Conservation (phyloP, 2,797 vertebrate genomes). For the Margarornis squamiger region DNA sequence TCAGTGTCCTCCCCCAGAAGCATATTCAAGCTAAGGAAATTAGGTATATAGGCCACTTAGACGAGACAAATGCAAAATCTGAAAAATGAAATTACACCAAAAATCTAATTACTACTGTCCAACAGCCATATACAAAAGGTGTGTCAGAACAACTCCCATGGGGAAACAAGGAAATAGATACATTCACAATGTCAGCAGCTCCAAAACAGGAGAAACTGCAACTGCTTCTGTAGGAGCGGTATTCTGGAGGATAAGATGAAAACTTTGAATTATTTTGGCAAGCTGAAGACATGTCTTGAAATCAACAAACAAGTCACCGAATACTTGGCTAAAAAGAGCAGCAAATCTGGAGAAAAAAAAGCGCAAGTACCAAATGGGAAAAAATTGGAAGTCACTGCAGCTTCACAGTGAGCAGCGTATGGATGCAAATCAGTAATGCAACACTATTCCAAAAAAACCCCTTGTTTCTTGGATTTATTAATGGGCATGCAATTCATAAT, state of each 20-base stretch:
- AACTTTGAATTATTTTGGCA: background rate
- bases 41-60: background rate
- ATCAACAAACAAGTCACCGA: background rate
- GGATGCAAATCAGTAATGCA: background rate
- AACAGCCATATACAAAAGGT: background rate
- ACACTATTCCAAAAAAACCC: background rate
- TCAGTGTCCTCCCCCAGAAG: background rate
- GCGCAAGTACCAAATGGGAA: background rate
- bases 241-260: background rate
- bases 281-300: background rate
- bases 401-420: background rate
- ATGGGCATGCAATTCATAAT: background rate
- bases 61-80: background rate
- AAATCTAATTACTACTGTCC: background rate
- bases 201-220: background rate
- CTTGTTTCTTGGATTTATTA: background rate
- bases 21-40: background rate
- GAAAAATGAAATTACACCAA: background rate
- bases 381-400: background rate
- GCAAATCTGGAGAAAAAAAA: background rate
- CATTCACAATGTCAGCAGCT: background rate
- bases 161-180: background rate
- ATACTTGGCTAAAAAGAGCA: background rate
- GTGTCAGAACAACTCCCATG: background rate
- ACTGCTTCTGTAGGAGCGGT: background rate